These are phyloP conservation scores for Drosophila fulvimacula DNA, from an alignment of 2,888 invertebrate genomes.

Conservation along the genomic window DNA sequence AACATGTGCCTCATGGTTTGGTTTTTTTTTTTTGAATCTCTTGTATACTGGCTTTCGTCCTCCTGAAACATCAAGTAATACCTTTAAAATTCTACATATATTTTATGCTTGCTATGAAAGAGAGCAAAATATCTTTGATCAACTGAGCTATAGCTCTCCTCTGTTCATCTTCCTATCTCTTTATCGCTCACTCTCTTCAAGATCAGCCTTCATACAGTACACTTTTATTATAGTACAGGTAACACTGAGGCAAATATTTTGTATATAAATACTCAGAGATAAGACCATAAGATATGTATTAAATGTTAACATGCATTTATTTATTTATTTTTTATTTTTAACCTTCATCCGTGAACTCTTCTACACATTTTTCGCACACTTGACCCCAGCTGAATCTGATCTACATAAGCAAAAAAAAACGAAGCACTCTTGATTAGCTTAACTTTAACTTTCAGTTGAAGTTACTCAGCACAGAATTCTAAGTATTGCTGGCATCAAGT, in stretches of 20 bases:
- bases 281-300: background rate
- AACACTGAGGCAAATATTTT: background rate
- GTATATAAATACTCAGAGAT: slow-evolving; percentile 6
- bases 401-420: slow-evolving; percentile 6
- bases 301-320: background rate
- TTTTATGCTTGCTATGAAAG: too few species aligned
- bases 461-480: slow-evolving; percentile 47
- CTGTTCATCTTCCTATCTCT: background rate
- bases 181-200: background rate
- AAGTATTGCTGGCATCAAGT: slow-evolving; percentile 67
- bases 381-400: slow-evolving; percentile 16
- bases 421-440: slow-evolving; percentile 25
- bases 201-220: background rate
- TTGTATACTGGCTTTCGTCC: too few species aligned
- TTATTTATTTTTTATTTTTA: background rate
- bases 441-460: slow-evolving; percentile 19
- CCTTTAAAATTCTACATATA: too few species aligned
- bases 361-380: slow-evolving; percentile 6
- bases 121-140: too few species aligned
- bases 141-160: too few species aligned
- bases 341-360: slow-evolving; percentile 3
- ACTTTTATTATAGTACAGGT: background rate
- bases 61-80: too few species aligned
- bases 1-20: too few species aligned
- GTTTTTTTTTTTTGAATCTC: too few species aligned